Evolutionary conservation across 2,113 vertebrate species (phyloP).

Genomic region (Girardinichthys multiradiatus): DNA sequence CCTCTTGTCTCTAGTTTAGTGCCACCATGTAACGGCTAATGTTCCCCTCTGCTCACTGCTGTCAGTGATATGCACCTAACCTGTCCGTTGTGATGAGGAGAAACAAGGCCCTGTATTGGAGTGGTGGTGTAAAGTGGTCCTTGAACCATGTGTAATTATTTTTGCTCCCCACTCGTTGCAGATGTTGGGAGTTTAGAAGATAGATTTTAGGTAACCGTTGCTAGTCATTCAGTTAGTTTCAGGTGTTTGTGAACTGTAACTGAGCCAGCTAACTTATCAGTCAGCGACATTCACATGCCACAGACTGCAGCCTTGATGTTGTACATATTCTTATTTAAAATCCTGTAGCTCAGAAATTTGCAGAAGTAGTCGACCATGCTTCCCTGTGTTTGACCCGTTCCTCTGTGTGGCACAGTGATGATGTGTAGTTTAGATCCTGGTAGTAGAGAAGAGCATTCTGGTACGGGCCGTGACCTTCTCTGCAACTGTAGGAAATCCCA

Average conservation of each 20-base stretch:
- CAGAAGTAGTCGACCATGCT: conserved; percentile 25
- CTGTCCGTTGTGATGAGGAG: conserved; percentile 27
- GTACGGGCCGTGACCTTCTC: conserved; percentile 30
- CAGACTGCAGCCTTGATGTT: conserved; percentile 71
- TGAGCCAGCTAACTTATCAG: conserved; percentile 74
- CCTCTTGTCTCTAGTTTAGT: conserved; percentile 45
- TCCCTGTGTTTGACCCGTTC: conserved; percentile 40
- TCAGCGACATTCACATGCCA: conserved; percentile 35
- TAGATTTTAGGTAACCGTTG: conserved; percentile 29
- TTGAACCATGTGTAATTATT: conserved; percentile 27
- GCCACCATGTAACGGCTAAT: conserved; percentile 19
- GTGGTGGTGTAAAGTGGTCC: conserved; percentile 37
- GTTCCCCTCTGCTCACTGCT: conserved; percentile 40
- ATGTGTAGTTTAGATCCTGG: conserved; percentile 45
- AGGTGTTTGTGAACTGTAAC: conserved; percentile 74
- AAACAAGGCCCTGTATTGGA: conserved; percentile 10
- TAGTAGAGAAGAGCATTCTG: conserved; percentile 38
- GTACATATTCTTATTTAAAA: conserved; percentile 62
- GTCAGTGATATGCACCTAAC: conserved; percentile 44
- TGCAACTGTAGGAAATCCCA: conserved; percentile 49
- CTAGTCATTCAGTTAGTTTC: conserved; percentile 49
- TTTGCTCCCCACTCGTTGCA: conserved; percentile 8
- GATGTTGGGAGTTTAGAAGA: conserved; percentile 18
- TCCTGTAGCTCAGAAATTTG: conserved; percentile 21
- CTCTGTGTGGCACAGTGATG: conserved; percentile 50